Base-by-base conservation (phyloP, 1,140 invertebrate species). In the Papilio helenus region DNA sequence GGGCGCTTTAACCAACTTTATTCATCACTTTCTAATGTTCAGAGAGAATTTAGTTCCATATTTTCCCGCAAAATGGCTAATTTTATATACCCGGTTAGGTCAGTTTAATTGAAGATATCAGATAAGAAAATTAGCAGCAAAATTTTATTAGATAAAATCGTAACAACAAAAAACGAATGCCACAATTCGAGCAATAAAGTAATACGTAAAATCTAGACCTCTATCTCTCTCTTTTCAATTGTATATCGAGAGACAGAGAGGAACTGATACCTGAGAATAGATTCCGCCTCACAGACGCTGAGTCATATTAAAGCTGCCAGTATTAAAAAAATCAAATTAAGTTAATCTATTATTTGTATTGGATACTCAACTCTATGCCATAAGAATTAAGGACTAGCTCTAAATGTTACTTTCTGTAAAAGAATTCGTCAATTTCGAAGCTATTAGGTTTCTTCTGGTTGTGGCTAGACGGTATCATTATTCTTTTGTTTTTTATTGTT, bases 351-450 rank as follows among this genome's bases (percentile, higher is more conserved):
- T 42, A 44, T 42, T 61, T 23, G 8, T 42, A 61, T 23, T 34
- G 29, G 76, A 61, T 77, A 23, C 2, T 77, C 55, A 7, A 77
- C 29, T 14, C 49, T 73, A 42, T 20, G 0, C 3, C 3, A 9
- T n/a, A 61, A 55, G 3, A 23, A 3, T 23, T 65, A 61, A 77
- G 14, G 39, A 58, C n/a, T 39, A 61, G 16, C 1, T 20, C 20
- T 26, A 9, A 51, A 49, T 26, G 12, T 23, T 10, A 88, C 87
- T 88, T 88, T 86, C 82, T 82, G 42, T 84, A 83, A 84, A 84
- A 84, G 81, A 85, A 82, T 83, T 86, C 85, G 83, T 87, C 84
- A 86, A 87, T 85, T 88, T 84, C 74, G 72, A 51, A 78, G 79
- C 84, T 77, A 84, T 85, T 81, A 83, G 78, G 20, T 49, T 82